phyloP scores from a whole-genome alignment of 2,113 vertebrate species.

The Peucedramus taeniatus region DNA sequence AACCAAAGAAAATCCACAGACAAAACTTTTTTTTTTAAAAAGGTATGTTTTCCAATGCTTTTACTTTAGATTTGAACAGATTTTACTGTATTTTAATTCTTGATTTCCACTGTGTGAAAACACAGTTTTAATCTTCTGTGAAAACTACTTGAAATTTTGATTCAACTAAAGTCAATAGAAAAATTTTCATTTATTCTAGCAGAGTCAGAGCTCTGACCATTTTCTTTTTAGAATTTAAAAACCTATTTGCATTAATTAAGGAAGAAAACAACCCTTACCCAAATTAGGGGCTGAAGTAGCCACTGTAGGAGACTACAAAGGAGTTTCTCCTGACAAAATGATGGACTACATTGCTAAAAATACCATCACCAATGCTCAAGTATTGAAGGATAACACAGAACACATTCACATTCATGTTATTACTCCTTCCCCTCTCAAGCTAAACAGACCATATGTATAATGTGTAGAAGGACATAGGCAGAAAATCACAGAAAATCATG shows the following conservation, averaged over 20 bases:
- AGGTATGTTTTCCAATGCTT: not conserved
- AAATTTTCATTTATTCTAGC: not conserved
- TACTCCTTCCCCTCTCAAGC: not conserved
- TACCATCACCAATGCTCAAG: not conserved
- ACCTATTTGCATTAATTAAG: not conserved
- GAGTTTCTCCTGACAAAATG: not conserved
- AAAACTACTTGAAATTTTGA: not conserved
- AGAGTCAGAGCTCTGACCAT: not conserved
- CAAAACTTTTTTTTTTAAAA: not conserved
- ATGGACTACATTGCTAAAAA: not conserved
- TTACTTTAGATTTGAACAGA: not conserved
- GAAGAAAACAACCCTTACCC: not conserved
- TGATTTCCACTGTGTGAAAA: not conserved
- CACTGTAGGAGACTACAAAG: not conserved
- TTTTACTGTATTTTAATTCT: not conserved
- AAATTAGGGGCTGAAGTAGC: not conserved
- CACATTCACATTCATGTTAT: not conserved
- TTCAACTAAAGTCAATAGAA: not conserved
- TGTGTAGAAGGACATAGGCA: not conserved
- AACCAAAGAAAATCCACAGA: not conserved
- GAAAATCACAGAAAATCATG: not conserved
- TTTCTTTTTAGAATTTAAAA: not conserved
- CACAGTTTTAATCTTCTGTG: too few species aligned
- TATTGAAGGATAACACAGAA: not conserved
- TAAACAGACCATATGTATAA: not conserved